phyloP scores from a whole-genome alignment of 2,888 invertebrate species.

The Perizoma flavofasciatum region DNA sequence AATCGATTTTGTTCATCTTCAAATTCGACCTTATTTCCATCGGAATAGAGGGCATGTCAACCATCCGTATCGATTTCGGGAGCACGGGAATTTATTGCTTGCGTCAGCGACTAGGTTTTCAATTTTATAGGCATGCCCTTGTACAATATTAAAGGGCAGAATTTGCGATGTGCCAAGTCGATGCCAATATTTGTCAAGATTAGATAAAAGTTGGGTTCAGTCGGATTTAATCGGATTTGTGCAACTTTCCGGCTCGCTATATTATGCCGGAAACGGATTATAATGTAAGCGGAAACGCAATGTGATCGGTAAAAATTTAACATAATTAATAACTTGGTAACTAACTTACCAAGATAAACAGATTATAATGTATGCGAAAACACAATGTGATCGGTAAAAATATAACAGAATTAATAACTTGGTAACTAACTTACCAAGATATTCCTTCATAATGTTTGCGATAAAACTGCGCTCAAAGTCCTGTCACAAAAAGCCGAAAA shows the following conservation, averaged over 20 bases:
- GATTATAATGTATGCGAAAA: constrained; percentile 25
- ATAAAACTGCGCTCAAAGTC: too few relatives aligned
- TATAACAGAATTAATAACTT: too few relatives aligned
- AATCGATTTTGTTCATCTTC: constrained; percentile 57
- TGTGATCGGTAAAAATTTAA: neutral
- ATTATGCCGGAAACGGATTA: constrained; percentile 38
- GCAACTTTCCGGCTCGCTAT: constrained; percentile 49
- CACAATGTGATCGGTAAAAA: neutral
- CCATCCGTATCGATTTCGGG: constrained; percentile 30
- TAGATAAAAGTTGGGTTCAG: constrained; percentile 59
- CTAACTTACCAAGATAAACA: constrained; percentile 27
- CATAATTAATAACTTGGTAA: too few relatives aligned
- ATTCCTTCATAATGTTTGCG: too few relatives aligned
- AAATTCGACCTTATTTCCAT: constrained; percentile 55
- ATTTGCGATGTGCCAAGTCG: constrained; percentile 61
- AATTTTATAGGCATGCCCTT: constrained; percentile 35
- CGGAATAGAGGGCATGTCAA: constrained; percentile 50
- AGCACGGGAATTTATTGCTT: constrained; percentile 44
- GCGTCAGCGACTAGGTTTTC: constrained; percentile 36
- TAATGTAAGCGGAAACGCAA: constrained; percentile 18
- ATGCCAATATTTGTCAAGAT: constrained; percentile 70
- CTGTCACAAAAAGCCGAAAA: too few relatives aligned
- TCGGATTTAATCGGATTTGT: constrained; percentile 46
- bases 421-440: too few relatives aligned
- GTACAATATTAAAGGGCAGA: constrained; percentile 43